Evolutionary conservation across 2,797 vertebrate genomes (phyloP).

Genomic region (Babyrousa celebensis): DNA sequence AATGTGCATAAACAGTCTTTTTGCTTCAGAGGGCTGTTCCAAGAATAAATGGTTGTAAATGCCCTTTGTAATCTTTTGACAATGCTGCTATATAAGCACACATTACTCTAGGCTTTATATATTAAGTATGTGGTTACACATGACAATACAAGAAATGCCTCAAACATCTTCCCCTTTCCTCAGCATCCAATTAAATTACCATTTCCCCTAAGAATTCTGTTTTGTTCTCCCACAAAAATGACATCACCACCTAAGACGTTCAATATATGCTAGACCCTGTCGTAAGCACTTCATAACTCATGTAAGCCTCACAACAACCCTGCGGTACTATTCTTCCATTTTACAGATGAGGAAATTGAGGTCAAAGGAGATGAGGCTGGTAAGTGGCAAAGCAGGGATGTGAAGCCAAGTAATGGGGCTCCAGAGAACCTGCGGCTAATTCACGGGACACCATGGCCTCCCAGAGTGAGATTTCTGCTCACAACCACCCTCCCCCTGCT

Average conservation of each 20-base stretch:
- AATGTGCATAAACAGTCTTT: slow-evolving; percentile 41
- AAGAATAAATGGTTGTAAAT: slow-evolving; percentile 67
- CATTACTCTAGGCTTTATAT: slow-evolving; percentile 55
- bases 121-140: slow-evolving; percentile 67
- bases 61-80: slow-evolving; percentile 68
- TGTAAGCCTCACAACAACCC: background rate
- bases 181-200: slow-evolving; percentile 65
- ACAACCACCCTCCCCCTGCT: background rate
- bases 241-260: slow-evolving; percentile 10
- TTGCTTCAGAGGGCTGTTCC: slow-evolving; percentile 48
- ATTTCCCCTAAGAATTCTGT: slow-evolving; percentile 61
- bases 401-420: slow-evolving; percentile 1
- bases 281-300: background rate
- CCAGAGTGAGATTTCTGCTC: slow-evolving; percentile 34
- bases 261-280: background rate
- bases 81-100: slow-evolving; percentile 61
- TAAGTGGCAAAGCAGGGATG: background rate
- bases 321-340: background rate
- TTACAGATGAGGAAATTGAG: slow-evolving; percentile 20
- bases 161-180: slow-evolving; percentile 51
- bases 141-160: slow-evolving; percentile 66
- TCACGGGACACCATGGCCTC: background rate
- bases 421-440: background rate
- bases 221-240: slow-evolving; percentile 65
- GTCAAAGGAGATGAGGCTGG: background rate